Conservation (phyloP, 2,113 vertebrate genomes). For the Columba janthina region DNA sequence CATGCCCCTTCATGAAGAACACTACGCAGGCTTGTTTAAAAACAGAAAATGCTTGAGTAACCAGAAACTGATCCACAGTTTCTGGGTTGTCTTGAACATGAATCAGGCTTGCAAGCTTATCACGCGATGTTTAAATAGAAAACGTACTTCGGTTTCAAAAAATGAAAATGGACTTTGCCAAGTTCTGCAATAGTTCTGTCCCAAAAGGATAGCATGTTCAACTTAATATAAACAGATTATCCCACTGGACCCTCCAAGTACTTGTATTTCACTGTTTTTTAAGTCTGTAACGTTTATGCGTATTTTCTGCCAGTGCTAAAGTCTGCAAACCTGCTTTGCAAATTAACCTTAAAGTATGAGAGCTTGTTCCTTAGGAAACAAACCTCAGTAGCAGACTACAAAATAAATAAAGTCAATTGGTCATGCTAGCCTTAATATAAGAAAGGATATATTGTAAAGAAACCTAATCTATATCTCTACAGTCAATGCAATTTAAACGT, state of each 20-base stretch:
- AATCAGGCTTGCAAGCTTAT: conserved; percentile 75
- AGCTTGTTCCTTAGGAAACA: conserved; percentile 21
- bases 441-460: conserved; percentile 40
- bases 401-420: conserved; percentile 48
- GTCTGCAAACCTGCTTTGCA: conserved; percentile 61
- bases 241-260: conserved; percentile 66
- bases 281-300: conserved; percentile 66
- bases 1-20: conserved; percentile 65
- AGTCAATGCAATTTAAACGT: conserved; percentile 48
- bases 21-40: conserved; percentile 68
- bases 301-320: conserved; percentile 63
- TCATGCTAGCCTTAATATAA: conserved; percentile 18
- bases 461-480: conserved; percentile 40
- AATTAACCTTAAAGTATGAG: conserved; percentile 60
- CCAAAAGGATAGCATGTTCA: conserved; percentile 77
- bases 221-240: conserved; percentile 78
- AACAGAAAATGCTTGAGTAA: conserved; percentile 66
- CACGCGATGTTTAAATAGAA: conserved; percentile 77
- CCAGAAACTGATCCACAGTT: conserved; percentile 74
- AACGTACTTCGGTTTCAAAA: conserved; percentile 71
- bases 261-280: conserved; percentile 70
- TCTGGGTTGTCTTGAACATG: conserved; percentile 68
- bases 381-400: conserved; percentile 56
- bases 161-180: conserved; percentile 71
- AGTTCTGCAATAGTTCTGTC: conserved; percentile 72